These are phyloP conservation scores for Petrolisthes manimaculis DNA, from an alignment of 2,888 invertebrate genomes.

Conservation along the genomic window DNA sequence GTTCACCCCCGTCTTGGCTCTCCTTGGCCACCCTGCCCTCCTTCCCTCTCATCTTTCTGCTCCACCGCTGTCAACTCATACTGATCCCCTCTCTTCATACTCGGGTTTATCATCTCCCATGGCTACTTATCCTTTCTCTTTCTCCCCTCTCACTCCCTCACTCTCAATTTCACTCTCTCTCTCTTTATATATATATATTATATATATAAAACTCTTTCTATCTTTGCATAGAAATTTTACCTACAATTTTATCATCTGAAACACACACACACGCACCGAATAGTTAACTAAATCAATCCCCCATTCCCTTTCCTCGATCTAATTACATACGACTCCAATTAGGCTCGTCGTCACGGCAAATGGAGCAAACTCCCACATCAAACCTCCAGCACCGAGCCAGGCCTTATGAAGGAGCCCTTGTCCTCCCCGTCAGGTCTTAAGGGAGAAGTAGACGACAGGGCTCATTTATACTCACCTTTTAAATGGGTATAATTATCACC, in stretches of 20 bases:
- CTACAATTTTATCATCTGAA: not conserved
- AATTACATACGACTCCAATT: conserved; percentile 10
- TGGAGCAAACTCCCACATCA: not conserved
- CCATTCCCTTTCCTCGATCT: not conserved
- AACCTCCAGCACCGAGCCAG: no score
- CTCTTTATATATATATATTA: conserved; percentile 24
- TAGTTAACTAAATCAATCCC: no score
- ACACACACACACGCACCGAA: no score
- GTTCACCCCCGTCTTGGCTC: not conserved
- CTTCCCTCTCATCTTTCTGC: not conserved
- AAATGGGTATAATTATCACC: no score
- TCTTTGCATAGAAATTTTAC: not conserved
- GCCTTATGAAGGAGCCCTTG: not conserved
- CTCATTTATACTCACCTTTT: no score
- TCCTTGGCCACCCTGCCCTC: not conserved
- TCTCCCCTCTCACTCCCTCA: conserved; percentile 33
- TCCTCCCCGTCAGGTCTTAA: not conserved
- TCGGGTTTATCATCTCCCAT: no score
- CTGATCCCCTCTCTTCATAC: not conserved
- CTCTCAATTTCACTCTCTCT: conserved; percentile 35
- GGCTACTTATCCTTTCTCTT: conserved; percentile 32
- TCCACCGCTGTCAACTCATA: not conserved
- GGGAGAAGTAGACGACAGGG: not conserved
- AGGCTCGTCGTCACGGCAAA: conserved; percentile 1
- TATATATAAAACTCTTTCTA: conserved; percentile 1